Evolutionary conservation across 2,113 vertebrate genomes (phyloP).

Genomic region (Scartelaos histophorus): DNA sequence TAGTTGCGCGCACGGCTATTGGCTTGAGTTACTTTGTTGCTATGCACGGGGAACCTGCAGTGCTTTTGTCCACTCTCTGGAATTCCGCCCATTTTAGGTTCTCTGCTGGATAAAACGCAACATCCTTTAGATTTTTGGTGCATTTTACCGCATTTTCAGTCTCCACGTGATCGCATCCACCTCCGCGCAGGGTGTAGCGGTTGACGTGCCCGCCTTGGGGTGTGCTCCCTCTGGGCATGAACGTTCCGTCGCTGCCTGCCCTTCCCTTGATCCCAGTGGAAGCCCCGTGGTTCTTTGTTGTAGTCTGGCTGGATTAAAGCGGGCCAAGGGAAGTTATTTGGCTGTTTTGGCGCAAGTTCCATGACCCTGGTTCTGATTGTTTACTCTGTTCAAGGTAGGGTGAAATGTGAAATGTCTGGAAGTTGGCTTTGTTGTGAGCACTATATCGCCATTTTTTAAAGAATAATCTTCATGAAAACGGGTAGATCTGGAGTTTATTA

Average conservation of each 20-base stretch:
- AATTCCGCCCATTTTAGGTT: not conserved
- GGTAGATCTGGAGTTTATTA: too few species aligned
- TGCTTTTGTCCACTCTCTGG: conserved; percentile 35
- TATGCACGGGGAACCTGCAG: conserved; percentile 60
- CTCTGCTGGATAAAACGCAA: not conserved
- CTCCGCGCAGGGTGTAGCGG: conserved; percentile 8
- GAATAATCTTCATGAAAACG: too few species aligned
- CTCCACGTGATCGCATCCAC: conserved; percentile 28
- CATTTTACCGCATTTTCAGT: not conserved
- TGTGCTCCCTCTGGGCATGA: not conserved
- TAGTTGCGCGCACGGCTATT: conserved; percentile 23
- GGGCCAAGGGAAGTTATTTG: not conserved
- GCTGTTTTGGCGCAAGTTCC: not conserved
- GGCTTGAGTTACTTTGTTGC: conserved; percentile 66
- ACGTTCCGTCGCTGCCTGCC: conserved; percentile 11
- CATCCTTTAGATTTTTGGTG: not conserved
- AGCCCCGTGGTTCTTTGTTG: conserved; percentile 45
- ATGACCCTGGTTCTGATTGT: not conserved
- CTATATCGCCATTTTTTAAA: too few species aligned
- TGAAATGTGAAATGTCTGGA: not conserved
- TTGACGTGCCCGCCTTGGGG: conserved; percentile 8
- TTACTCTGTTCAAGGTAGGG: too few species aligned
- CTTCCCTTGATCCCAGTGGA: conserved; percentile 20
- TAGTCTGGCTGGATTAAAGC: conserved; percentile 1
- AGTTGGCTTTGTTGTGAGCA: not conserved